Percentiles rank a stretch among this genome's conserved stretches.
These are phyloP conservation scores for Haemorhous mexicanus DNA, from an alignment of 2,113 vertebrate species.

Conservation along the genomic window DNA sequence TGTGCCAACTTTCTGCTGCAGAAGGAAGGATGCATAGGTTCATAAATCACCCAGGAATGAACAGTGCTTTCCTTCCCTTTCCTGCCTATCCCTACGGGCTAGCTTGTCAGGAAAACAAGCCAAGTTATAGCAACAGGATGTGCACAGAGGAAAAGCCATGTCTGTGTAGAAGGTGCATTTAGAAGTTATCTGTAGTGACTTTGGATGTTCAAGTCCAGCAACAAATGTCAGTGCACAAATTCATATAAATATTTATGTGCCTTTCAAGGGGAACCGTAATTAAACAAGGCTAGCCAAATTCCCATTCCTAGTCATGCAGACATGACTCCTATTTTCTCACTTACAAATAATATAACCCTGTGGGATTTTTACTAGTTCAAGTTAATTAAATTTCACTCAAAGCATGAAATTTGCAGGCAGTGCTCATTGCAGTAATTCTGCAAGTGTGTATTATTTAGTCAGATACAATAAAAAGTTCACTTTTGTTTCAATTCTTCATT, in stretches of 20 bases:
- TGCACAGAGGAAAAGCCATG: background rate
- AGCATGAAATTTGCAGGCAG: conserved; percentile 18
- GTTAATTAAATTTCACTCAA: conserved; percentile 55
- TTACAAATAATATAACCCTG: conserved; percentile 19
- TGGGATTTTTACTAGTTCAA: conserved; percentile 39
- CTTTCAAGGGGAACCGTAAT: background rate
- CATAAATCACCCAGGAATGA: conserved; percentile 18
- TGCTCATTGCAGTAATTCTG: background rate
- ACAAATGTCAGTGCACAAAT: background rate
- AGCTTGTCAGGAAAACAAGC: background rate
- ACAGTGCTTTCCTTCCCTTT: background rate
- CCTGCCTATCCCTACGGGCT: background rate
- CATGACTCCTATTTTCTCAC: conserved; percentile 1
- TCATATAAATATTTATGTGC: conserved; percentile 40
- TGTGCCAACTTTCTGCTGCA: background rate
- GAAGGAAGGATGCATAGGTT: background rate
- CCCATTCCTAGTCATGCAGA: background rate
- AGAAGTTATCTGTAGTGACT: background rate
- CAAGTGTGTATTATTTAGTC: background rate
- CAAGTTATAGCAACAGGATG: background rate
- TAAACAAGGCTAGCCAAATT: conserved; percentile 1
- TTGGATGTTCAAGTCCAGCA: background rate
- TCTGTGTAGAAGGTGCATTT: background rate
- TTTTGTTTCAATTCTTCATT: background rate
- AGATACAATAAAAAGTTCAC: background rate